Percentiles rank a stretch among this genome's conserved stretches.
Evolutionary conservation across 2,113 vertebrate species (phyloP).

Genomic region (Cyphomyrus discorhynchus): DNA sequence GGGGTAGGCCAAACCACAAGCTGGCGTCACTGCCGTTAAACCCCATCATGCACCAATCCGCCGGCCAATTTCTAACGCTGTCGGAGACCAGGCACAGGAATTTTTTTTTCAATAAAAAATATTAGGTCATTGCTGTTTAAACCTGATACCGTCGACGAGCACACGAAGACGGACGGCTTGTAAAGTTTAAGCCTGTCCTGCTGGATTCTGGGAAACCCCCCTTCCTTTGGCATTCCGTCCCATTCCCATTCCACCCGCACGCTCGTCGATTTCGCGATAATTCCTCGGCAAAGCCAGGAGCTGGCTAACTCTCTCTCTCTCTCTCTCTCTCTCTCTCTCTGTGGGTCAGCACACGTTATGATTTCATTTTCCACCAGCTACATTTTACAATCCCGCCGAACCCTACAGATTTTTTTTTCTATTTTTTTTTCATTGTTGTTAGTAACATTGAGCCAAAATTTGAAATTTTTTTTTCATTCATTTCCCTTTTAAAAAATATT

Average conservation of each 20-base stretch:
- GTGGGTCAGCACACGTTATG: neutral
- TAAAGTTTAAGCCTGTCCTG: slow-evolving; percentile 25
- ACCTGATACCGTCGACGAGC: slow-evolving; percentile 33
- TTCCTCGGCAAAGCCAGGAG: neutral
- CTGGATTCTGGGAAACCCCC: slow-evolving; percentile 2
- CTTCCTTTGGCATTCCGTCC: neutral
- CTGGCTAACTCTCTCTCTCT: neutral
- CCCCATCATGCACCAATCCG: neutral
- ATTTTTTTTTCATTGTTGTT: neutral
- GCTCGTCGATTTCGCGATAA: neutral
- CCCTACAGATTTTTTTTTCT: neutral
- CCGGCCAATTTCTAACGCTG: slow-evolving; percentile 26
- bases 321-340: neutral
- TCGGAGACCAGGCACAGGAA: slow-evolving; percentile 8
- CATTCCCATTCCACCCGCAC: neutral
- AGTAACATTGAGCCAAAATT: slow-evolving; percentile 10
- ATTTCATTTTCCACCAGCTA: slow-evolving; percentile 15
- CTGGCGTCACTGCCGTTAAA: slow-evolving; percentile 5
- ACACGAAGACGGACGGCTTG: slow-evolving; percentile 22
- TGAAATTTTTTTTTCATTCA: slow-evolving; percentile 3
- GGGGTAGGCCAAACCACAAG: slow-evolving; percentile 12
- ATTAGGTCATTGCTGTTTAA: slow-evolving; percentile 41
- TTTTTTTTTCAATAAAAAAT: slow-evolving; percentile 30
- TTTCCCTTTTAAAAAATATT: slow-evolving; percentile 7
- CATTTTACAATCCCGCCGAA: slow-evolving; percentile 6